Conservation (phyloP, 2,888 invertebrate species). For the Calliphora vomitoria region DNA sequence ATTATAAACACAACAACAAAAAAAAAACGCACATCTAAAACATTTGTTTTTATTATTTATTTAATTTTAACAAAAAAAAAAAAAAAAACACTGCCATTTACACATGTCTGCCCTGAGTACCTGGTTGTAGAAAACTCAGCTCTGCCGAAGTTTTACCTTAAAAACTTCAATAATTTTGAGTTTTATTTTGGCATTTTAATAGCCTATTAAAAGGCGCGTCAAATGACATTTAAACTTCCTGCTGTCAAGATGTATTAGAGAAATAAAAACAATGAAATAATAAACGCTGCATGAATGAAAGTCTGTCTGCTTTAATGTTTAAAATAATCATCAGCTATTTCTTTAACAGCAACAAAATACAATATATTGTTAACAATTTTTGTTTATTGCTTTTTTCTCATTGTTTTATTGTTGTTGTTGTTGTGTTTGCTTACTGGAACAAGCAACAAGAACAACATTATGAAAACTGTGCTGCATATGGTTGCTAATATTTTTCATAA, state of each 20-base stretch:
- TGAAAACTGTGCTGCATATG: conserved; percentile 28
- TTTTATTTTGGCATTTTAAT: conserved; percentile 56
- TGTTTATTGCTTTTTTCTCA: conserved; percentile 53
- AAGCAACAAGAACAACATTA: conserved; percentile 1
- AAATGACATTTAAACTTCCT: conserved; percentile 66
- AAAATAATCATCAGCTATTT: conserved; percentile 62
- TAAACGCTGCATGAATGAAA: not conserved
- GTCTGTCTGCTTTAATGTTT: conserved; percentile 15
- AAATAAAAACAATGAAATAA: conserved; percentile 35
- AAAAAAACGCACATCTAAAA: not conserved
- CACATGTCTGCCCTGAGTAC: not conserved
- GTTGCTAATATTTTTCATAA: conserved; percentile 30
- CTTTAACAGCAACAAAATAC: conserved; percentile 29
- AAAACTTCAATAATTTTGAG: conserved; percentile 26
- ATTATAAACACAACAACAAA: conserved; percentile 47
- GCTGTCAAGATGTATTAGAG: conserved; percentile 30
- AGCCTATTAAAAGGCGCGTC: conserved; percentile 65
- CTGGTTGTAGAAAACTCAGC: not conserved
- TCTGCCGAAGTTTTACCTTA: not conserved
- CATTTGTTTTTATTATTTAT: conserved; percentile 34
- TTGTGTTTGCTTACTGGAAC: not conserved
- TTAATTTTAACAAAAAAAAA: not conserved
- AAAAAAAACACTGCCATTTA: not conserved
- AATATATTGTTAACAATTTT: conserved; percentile 66
- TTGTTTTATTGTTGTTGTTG: not conserved